These are phyloP conservation scores for Xyrichtys novacula DNA, from an alignment of 2,797 vertebrate genomes.

Conservation along the genomic window DNA sequence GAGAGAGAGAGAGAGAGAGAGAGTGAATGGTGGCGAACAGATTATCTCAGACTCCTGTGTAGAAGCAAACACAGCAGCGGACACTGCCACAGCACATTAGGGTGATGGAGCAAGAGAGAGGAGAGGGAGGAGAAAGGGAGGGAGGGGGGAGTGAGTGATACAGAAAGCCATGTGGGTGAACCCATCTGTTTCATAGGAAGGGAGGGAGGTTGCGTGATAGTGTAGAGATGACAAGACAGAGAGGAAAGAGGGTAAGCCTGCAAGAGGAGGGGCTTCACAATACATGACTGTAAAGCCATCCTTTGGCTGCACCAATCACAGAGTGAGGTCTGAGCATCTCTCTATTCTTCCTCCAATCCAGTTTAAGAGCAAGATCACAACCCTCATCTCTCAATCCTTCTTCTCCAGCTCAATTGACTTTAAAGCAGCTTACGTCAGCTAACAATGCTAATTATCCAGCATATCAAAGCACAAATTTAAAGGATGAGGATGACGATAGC, in stretches of 20 bases:
- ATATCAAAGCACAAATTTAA: not conserved
- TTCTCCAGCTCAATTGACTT: not conserved
- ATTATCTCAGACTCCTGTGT: constrained; percentile 66
- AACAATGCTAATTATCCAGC: not conserved
- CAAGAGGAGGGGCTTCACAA: constrained; percentile 38
- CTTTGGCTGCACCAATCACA: constrained; percentile 24
- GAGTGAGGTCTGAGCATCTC: constrained; percentile 10
- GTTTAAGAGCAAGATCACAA: not conserved
- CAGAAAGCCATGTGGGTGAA: constrained; percentile 34
- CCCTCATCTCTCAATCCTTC: not conserved
- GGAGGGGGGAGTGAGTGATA: constrained; percentile 26
- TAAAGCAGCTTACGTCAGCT: not conserved
- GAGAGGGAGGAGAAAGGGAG: too few species aligned
- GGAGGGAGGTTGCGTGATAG: constrained; percentile 60
- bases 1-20: constrained; percentile 12
- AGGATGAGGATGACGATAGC: not conserved
- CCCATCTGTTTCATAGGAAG: constrained; percentile 58
- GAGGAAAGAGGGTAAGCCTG: constrained; percentile 24
- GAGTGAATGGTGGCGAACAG: constrained; percentile 28
- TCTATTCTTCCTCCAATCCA: constrained; percentile 14
- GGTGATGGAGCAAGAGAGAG: constrained; percentile 58
- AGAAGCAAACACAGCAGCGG: constrained; percentile 57
- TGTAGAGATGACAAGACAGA: constrained; percentile 28
- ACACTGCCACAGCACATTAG: constrained; percentile 75
- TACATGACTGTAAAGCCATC: constrained; percentile 33